phyloP scores from a whole-genome alignment of 1,140 invertebrate genomes.

The Diorhabda elongata region DNA sequence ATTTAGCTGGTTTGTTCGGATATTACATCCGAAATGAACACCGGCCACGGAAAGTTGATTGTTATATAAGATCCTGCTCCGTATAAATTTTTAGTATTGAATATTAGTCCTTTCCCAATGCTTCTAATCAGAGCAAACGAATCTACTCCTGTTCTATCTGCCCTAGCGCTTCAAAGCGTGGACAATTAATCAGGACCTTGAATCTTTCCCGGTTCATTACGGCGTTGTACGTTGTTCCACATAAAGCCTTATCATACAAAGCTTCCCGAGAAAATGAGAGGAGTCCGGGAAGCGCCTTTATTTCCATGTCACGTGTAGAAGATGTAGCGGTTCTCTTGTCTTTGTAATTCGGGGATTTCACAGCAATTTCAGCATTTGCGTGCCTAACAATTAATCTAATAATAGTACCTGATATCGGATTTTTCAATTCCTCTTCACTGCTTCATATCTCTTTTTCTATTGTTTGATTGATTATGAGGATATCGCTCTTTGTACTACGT shows the following conservation, averaged over 20 bases:
- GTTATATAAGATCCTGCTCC: background rate
- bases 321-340: too few species aligned
- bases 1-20: background rate
- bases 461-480: too few species aligned
- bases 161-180: background rate
- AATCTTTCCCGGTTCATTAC: background rate
- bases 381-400: too few species aligned
- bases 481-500: too few species aligned
- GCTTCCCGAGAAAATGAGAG: background rate
- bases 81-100: background rate
- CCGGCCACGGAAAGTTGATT: background rate
- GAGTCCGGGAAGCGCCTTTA: too few species aligned
- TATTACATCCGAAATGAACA: background rate
- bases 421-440: too few species aligned
- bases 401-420: too few species aligned
- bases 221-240: background rate
- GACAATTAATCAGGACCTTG: background rate
- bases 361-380: too few species aligned
- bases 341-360: too few species aligned
- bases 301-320: too few species aligned
- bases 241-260: background rate
- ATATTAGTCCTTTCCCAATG: background rate
- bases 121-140: background rate
- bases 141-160: background rate
- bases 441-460: too few species aligned